These are phyloP conservation scores for Melanotaenia nigrans DNA, from an alignment of 2,797 vertebrate species.

Conservation along the genomic window DNA sequence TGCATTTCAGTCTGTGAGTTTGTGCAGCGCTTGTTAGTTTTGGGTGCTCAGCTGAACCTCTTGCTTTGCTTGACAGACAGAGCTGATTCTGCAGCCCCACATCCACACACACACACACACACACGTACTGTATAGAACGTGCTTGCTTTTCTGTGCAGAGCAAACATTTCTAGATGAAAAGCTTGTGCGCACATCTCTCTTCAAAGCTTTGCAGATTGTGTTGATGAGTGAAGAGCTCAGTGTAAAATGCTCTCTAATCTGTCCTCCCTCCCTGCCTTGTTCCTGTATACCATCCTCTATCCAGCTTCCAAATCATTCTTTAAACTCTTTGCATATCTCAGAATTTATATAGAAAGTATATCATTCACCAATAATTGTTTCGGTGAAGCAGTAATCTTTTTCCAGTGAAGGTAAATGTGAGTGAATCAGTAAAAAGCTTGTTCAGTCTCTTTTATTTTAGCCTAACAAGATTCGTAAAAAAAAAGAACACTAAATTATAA, in stretches of 20 bases:
- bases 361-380: too few species aligned
- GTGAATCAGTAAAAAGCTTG: not conserved
- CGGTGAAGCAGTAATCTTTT: not conserved
- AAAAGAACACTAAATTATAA: not conserved
- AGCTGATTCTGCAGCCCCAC: constrained; percentile 55
- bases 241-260: constrained; percentile 74
- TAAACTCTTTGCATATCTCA: constrained; percentile 21
- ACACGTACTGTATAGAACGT: constrained; percentile 11
- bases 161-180: constrained; percentile 69
- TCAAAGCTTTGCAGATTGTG: constrained; percentile 73
- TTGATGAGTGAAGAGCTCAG: constrained; percentile 73
- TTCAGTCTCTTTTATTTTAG: too few species aligned
- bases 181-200: constrained; percentile 67
- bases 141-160: constrained; percentile 47
- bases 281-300: constrained; percentile 32
- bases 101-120: constrained; percentile 14
- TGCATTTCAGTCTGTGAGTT: constrained; percentile 53
- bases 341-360: not conserved
- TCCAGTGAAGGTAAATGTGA: not conserved
- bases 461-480: not conserved
- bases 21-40: constrained; percentile 53
- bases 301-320: constrained; percentile 9
- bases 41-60: constrained; percentile 47
- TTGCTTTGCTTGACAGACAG: constrained; percentile 60
- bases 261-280: constrained; percentile 42